Evolutionary conservation across 2,888 invertebrate genomes (phyloP).

Genomic region (Nipponacmea schrenckii): DNA sequence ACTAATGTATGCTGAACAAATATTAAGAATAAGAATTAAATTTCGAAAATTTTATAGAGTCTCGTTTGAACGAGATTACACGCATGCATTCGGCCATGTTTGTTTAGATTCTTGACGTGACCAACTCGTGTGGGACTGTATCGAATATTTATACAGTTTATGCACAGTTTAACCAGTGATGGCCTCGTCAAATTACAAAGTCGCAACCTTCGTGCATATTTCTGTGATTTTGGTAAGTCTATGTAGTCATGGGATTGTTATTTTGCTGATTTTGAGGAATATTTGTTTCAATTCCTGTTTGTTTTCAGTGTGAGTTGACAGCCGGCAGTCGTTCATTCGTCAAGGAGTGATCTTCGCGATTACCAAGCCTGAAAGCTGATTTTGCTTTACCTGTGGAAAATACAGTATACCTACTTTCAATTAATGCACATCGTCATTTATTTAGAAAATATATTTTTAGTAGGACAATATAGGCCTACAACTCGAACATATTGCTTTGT

Average conservation of each 20-base stretch:
- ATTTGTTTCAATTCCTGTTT: constrained; percentile 13
- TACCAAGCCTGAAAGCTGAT: no score
- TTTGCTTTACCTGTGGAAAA: no score
- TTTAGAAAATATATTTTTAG: no score
- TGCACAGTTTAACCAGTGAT: constrained; percentile 8
- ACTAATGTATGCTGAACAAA: no score
- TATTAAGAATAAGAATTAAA: neutral
- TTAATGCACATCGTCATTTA: no score
- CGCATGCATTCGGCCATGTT: constrained; percentile 32
- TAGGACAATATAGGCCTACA: no score
- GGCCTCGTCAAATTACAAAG: neutral
- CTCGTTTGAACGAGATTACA: constrained; percentile 31
- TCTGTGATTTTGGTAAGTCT: constrained; percentile 10
- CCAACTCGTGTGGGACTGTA: neutral
- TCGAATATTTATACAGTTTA: constrained; percentile 4
- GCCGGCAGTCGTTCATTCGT: constrained; percentile 7
- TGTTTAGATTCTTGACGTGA: constrained; percentile 26
- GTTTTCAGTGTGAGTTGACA: constrained; percentile 11
- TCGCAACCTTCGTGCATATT: neutral
- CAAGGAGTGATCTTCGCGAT: neutral
- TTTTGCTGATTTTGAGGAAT: constrained; percentile 15
- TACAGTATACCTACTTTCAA: no score
- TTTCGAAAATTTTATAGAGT: neutral
- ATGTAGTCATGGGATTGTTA: neutral
- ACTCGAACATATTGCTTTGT: no score